Conservation (phyloP, 1,140 invertebrate genomes). For the Bemisia tabaci region DNA sequence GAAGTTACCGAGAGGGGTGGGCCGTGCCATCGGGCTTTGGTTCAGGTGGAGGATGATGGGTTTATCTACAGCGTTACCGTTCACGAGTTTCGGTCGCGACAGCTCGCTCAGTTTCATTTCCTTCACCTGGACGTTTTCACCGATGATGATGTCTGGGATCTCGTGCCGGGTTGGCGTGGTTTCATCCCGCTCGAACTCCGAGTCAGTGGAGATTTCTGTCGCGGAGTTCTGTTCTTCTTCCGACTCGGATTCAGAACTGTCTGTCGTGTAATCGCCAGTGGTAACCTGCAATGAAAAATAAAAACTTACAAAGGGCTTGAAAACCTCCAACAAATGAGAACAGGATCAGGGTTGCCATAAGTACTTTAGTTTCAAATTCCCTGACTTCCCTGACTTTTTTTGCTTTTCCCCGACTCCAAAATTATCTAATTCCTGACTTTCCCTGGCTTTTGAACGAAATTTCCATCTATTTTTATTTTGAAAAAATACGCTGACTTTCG, state of each 20-base stretch:
- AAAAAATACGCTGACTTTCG: too few relatives aligned
- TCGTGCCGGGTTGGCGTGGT: slow-evolving; percentile 49
- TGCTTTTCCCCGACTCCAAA: too few relatives aligned
- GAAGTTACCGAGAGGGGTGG: slow-evolving; percentile 35
- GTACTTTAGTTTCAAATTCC: too few relatives aligned
- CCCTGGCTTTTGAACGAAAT: too few relatives aligned
- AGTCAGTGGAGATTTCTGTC: slow-evolving; percentile 81
- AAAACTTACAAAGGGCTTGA: slow-evolving; percentile 3
- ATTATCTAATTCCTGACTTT: too few relatives aligned
- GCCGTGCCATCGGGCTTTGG: slow-evolving; percentile 22
- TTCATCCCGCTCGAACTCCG: slow-evolving; percentile 73
- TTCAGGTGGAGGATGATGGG: background rate
- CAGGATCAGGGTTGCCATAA: too few relatives aligned
- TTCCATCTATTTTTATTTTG: too few relatives aligned
- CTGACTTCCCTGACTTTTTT: too few relatives aligned
- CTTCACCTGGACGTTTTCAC: slow-evolving; percentile 50
- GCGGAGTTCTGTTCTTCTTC: slow-evolving; percentile 56
- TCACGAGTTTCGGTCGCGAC: background rate
- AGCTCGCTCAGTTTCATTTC: slow-evolving; percentile 17
- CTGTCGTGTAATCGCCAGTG: slow-evolving; percentile 39
- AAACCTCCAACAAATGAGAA: too few relatives aligned
- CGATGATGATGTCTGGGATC: slow-evolving; percentile 47
- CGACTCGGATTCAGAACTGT: slow-evolving; percentile 44
- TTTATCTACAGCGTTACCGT: slow-evolving; percentile 1
- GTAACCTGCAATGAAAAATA: slow-evolving; percentile 41